These are phyloP conservation scores for Nannospalax galili DNA, from an alignment of 2,113 vertebrate genomes.

Conservation along the genomic window DNA sequence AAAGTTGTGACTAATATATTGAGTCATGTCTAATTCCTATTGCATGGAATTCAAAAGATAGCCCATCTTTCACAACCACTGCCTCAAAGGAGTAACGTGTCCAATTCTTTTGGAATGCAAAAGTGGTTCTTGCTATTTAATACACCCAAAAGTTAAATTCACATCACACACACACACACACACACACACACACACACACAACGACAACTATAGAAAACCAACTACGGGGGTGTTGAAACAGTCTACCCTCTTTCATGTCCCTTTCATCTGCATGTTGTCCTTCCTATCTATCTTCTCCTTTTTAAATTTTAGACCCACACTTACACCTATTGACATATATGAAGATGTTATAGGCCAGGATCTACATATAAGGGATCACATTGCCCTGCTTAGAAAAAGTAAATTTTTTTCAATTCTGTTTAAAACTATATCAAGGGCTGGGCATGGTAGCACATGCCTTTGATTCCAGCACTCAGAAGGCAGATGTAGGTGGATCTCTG, in stretches of 20 bases:
- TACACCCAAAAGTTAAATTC: neutral
- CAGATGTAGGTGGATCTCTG: too few relatives aligned
- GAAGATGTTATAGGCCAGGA: neutral
- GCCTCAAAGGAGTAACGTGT: neutral
- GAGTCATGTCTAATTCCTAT: neutral
- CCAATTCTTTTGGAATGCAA: neutral
- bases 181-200: too few relatives aligned
- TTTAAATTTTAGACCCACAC: neutral
- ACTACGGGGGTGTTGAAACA: too few relatives aligned
- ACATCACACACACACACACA: too few relatives aligned
- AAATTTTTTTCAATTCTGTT: neutral
- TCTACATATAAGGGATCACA: neutral
- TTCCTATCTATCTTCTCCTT: neutral
- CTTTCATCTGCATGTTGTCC: too few relatives aligned
- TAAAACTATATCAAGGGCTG: too few relatives aligned
- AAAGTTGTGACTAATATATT: neutral
- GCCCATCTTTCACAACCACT: neutral
- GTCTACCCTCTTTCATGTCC: too few relatives aligned
- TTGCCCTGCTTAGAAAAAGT: neutral
- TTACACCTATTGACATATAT: neutral
- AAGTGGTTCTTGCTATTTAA: neutral
- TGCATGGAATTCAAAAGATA: neutral
- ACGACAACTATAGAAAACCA: too few relatives aligned
- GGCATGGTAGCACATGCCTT: too few relatives aligned
- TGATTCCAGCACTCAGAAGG: too few relatives aligned